These are phyloP conservation scores for Tachyglossus aculeatus DNA, from an alignment of 2,797 vertebrate species.

Conservation along the genomic window DNA sequence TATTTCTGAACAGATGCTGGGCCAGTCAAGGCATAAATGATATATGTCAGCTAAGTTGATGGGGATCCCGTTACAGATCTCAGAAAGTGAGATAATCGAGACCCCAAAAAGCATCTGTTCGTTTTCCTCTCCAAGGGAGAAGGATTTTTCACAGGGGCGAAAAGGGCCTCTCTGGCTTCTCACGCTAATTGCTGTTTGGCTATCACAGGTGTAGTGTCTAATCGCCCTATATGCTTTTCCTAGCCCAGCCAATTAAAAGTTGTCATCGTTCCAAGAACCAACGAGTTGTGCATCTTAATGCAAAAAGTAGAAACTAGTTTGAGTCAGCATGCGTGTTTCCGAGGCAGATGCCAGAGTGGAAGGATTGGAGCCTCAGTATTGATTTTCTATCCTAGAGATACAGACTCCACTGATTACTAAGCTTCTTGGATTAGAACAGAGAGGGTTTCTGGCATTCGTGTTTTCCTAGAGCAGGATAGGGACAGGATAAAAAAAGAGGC, in stretches of 20 bases:
- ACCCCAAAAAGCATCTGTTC: constrained; percentile 47
- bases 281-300: constrained; percentile 16
- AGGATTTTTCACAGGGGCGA: constrained; percentile 18
- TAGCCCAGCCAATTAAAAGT: constrained; percentile 61
- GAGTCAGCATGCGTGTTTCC: not conserved
- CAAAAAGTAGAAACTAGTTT: constrained; percentile 19
- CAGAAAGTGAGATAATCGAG: constrained; percentile 36
- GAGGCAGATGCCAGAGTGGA: not conserved
- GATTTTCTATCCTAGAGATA: not conserved
- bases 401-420: not conserved
- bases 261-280: constrained; percentile 62
- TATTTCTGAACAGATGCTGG: constrained; percentile 40
- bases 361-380: no score
- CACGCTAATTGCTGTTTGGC: constrained; percentile 39
- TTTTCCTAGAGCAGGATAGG: not conserved
- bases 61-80: constrained; percentile 39
- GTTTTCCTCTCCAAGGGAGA: constrained; percentile 44
- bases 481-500: not conserved
- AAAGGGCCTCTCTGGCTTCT: constrained; percentile 30
- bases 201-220: constrained; percentile 61
- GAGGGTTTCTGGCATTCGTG: not conserved
- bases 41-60: constrained; percentile 2
- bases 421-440: not conserved
- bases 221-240: constrained; percentile 56
- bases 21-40: not conserved